Evolutionary conservation across 1,140 invertebrate genomes (phyloP), one percentile per base, ranked within the genome.

Genomic region (Drosophila kikkawai): DNA sequence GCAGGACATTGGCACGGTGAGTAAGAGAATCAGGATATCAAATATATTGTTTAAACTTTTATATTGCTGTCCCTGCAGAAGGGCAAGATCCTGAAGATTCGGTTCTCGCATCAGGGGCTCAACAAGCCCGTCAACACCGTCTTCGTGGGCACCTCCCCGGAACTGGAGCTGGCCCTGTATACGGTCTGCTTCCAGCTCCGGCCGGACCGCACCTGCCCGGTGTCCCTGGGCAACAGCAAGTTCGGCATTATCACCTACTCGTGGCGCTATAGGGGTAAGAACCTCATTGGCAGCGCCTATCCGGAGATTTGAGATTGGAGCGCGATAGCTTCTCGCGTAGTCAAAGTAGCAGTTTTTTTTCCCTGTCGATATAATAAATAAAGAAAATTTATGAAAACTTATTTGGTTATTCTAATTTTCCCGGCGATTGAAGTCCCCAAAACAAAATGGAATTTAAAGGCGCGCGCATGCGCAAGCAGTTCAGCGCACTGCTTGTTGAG

Each of bases 131-230:
- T 96, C 0, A 96, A 96, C 29, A 95, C 95, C 3, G 94, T 98
- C 93, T 98, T 98, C 83, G 94, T 99, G 68, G 98, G 98, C 26
- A 98, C 97, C 4, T 98, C 97, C 67, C 98, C 98, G 0, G 98
- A 99, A 94, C 94, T 99, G 77, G 98, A 99, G 93, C 95, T 99
- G 93, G 96, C 97, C 17, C 93, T 98, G 1, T 99, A 98, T 90
- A 98, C 97, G 0, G 94, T 98, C 9, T 98, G 97, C 82, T 98
- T 96, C 90, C 93, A 97, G 11, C 93, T 96, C 5, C 94, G 97
- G 64, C 95, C 95, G 1, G 95, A 96, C 74, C 93, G 94, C 66
- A 93, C 95, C 17, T 98, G 97, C 79, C 95, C 95, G 5, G 93
- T 98, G 6, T 95, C 95, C 42, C 92, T 97, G 15, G 95, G 94